Evolutionary conservation across 2,888 invertebrate species (phyloP).

Genomic region (Zootermopsis nevadensis): DNA sequence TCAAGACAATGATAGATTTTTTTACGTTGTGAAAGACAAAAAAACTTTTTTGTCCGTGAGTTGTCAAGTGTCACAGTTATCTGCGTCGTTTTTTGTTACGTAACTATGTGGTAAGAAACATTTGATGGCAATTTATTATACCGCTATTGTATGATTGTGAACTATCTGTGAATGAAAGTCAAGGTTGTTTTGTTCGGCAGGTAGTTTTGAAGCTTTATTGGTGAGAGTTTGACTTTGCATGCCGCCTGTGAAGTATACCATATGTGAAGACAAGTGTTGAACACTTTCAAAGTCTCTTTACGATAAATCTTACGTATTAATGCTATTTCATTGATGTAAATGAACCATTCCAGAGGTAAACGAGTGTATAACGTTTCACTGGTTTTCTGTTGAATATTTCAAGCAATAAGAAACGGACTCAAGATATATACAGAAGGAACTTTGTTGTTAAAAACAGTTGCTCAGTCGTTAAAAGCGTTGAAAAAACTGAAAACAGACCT

Average conservation of each 20-base stretch:
- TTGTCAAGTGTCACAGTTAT: not conserved
- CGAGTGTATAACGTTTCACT: not conserved
- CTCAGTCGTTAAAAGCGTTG: not conserved
- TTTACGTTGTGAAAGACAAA: not conserved
- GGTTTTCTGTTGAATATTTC: not conserved
- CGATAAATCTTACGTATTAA: not conserved
- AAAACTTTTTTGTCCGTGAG: not conserved
- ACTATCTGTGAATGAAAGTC: not conserved
- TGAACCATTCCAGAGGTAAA: not conserved
- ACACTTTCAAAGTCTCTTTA: not conserved
- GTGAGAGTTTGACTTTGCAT: not conserved
- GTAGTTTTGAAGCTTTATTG: not conserved
- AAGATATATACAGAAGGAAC: not conserved
- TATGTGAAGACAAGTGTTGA: not conserved
- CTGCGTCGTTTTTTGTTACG: not conserved
- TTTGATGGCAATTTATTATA: not conserved
- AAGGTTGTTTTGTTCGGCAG: not conserved
- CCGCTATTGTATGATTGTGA: not conserved
- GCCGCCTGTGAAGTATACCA: not conserved
- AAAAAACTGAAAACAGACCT: not conserved
- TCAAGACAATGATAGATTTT: not conserved
- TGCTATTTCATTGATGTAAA: not conserved
- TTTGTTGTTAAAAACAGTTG: constrained; percentile 14
- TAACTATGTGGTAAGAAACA: not conserved
- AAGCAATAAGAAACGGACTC: constrained; percentile 12